Base-by-base conservation (phyloP, 2,888 invertebrate species). In the Xestobium rufovillosum region DNA sequence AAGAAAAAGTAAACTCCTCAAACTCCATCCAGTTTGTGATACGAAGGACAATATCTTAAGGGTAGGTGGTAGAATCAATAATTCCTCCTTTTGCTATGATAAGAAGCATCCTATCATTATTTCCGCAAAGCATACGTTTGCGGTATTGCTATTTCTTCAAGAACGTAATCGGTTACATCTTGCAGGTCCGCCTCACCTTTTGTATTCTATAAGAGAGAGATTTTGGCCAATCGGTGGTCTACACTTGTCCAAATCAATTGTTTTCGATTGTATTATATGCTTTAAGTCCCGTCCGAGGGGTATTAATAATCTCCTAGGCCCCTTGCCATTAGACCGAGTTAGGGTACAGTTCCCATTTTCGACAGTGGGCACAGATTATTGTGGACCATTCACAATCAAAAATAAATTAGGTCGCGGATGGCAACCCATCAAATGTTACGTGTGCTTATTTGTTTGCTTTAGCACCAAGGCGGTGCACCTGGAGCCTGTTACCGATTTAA, bases 381-480 rank as follows among this genome's bases (percentile, higher is more conserved):
- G 38, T n/a, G 43, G 42, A 14, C 40, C 41, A 3, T 39, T 45
- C 16, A 25, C 10, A 14, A 17, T 42, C 31, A 45, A 42, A 14
- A 31, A 39, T 25, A 19, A 39, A 9, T 39, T 15, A 12, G 38
- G 36, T 4, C 26, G 43, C 10, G 42, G 43, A 12, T 31, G 34
- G 10, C 39, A 42, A 33, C 25, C 27, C 11, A 14, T 15, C 11
- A 43, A 41, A 32, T 25, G 32, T 15, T 45, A 43, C 25, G 17
- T 45, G 3, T 30, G 37, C 15, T 11, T 41, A 26, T 44, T 38
- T 32, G 28, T 47, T 33, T 47, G 42, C 17, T 31, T 47, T 16
- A 15, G 16, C n/a, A 36, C 35, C 2, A 44, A 44, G 28, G 44
- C 46, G 6, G 23, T 45, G 10, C 45, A 44, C 15, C 31, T 41